Conservation (phyloP, 2,113 vertebrate species). For the Pungitius pungitius region DNA sequence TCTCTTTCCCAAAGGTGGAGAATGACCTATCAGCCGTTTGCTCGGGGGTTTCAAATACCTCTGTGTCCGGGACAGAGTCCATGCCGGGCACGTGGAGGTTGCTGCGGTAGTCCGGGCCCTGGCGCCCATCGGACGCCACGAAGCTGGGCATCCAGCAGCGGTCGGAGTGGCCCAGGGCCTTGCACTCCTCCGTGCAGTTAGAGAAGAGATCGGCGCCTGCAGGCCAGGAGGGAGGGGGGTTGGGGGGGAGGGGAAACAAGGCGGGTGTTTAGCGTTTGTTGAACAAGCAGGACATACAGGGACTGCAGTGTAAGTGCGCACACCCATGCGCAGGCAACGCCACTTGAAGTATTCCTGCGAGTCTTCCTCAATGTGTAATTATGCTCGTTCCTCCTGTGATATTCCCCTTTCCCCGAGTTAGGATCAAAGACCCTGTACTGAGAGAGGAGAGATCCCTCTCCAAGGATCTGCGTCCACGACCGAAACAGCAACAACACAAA, state of each 20-base stretch:
- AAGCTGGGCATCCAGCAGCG: conserved; percentile 99
- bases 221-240: fast-evolving
- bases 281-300: neutral
- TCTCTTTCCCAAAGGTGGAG: conserved; percentile 97
- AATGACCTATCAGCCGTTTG: conserved; percentile 91
- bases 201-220: conserved; percentile 96
- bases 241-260: neutral
- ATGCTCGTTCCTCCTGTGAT: conserved; percentile 21
- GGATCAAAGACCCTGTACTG: conserved; percentile 17
- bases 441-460: neutral
- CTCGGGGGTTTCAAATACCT: conserved; percentile 93
- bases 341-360: too few relatives aligned
- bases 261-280: neutral
- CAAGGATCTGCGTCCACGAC: neutral
- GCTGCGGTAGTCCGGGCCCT: conserved; percentile 97
- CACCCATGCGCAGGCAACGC: neutral
- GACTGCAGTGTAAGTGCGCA: neutral
- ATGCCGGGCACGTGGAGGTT: conserved; percentile 98
- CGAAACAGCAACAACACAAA: neutral
- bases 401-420: conserved; percentile 1
- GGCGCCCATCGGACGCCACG: conserved; percentile 91
- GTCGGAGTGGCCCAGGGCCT: conserved; percentile 98
- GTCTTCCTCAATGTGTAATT: conserved; percentile 2
- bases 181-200: conserved; percentile 99
- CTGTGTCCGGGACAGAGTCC: conserved; percentile 98